Evolutionary conservation across 2,797 vertebrate species (phyloP), one percentile per base, ranked within the genome.

Genomic region (Pipistrellus kuhlii): DNA sequence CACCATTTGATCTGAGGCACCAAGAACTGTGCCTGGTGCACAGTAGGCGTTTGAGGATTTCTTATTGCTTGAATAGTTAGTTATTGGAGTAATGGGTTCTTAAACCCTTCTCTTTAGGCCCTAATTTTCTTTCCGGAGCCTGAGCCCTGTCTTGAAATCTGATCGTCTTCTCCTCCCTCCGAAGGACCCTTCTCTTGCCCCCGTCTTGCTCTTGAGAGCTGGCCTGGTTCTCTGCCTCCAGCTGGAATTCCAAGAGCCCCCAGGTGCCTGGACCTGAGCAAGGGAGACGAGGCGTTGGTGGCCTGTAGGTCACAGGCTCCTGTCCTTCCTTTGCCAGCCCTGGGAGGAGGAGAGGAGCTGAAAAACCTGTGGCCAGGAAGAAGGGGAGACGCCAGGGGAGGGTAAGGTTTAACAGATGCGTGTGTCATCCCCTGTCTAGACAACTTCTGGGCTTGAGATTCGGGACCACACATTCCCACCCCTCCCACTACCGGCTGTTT

Each of bases 361-460:
- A 27, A 8, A 30, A 77, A 23, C 53, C 38, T 8, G 27, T 1
- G 14, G 62, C 93, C 55, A 30, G 38, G 69, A 82, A 64, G 38
- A 90, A 46, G 30, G 12, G 68, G 86, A 53, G 91, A 27, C 5
- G 0, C 66, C 59, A 15, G 25, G 18, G 46, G 57, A 64, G 46
- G 6, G n/a, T 53, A 5, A 57, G 48, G 66, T 51, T 64, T 71
- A 85, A 46, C 85, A 35, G 69, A 48, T 46, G 83, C 0, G 0
- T n/a, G 89, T 94, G 90, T 92, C 62, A 68, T 83, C 35, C 91
- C 41, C 48, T 44, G 77, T 94, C 94, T 92, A 94, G 92, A 95
- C 72, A 23, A 38, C 38, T 78, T 48, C 86, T 94, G 87, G 59
- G 59, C 51, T 53, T 8, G 23, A 89, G 62, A 3, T 62, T 32